These are phyloP conservation scores for Cosmia pyralina DNA, from an alignment of 2,888 invertebrate species.

Conservation along the genomic window DNA sequence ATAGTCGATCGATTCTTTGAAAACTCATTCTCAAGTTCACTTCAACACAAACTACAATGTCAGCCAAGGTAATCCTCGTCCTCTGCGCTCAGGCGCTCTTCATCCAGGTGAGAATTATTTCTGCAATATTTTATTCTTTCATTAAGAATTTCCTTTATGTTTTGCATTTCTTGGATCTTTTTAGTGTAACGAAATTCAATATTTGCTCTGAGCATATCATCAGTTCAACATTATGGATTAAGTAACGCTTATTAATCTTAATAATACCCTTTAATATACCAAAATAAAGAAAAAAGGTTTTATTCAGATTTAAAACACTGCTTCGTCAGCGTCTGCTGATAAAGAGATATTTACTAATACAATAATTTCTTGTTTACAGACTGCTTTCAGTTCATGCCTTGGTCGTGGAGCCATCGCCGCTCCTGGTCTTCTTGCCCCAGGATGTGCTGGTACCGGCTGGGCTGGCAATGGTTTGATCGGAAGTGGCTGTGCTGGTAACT, in stretches of 20 bases:
- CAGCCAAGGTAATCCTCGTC: too few relatives aligned
- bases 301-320: too few relatives aligned
- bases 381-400: conserved; percentile 9
- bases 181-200: background rate
- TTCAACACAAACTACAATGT: too few relatives aligned
- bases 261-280: too few relatives aligned
- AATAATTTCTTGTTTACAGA: background rate
- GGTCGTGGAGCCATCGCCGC: background rate
- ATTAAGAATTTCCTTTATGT: too few relatives aligned
- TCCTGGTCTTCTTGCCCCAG: conserved; percentile 2
- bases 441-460: conserved; percentile 12
- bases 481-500: background rate
- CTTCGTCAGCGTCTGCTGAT: too few relatives aligned
- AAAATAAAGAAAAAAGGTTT: background rate
- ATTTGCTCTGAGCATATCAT: background rate
- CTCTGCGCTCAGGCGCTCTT: too few relatives aligned
- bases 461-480: background rate
- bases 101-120: background rate
- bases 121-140: background rate
- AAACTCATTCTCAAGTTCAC: too few relatives aligned
- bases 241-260: background rate
- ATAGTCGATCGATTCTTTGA: background rate
- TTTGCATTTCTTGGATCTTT: too few relatives aligned
- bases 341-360: background rate
- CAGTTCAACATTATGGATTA: background rate